Evolutionary conservation across 1,140 invertebrate genomes (phyloP).

Genomic region (Protaetia brevitarsis): DNA sequence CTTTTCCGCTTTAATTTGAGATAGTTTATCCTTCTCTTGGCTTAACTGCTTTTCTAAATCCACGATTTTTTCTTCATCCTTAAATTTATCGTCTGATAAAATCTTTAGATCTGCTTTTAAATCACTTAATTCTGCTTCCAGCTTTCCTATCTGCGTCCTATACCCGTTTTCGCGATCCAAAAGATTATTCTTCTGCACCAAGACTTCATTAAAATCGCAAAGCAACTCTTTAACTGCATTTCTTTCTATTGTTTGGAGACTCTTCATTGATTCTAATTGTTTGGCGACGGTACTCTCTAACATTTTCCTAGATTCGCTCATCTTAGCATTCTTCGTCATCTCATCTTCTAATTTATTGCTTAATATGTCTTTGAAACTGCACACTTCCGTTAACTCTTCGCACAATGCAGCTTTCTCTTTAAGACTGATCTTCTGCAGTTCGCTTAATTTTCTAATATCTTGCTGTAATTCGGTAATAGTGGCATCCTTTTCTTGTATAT

Average conservation of each 20-base stretch:
- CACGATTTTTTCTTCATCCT: not conserved
- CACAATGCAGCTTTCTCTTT: constrained; percentile 43
- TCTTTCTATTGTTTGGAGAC: constrained; percentile 36
- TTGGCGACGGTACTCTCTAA: constrained; percentile 27
- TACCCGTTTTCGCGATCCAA: constrained; percentile 19
- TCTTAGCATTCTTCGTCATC: constrained; percentile 35
- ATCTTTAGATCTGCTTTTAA: not conserved
- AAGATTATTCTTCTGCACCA: constrained; percentile 32
- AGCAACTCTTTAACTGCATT: constrained; percentile 34
- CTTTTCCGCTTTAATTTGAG: not conserved
- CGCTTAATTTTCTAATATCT: constrained; percentile 39
- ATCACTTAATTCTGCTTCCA: constrained; percentile 30
- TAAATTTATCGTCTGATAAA: not conserved
- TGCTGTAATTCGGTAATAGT: constrained; percentile 36
- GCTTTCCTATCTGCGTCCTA: constrained; percentile 22
- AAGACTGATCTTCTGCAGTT: constrained; percentile 38
- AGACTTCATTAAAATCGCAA: constrained; percentile 32
- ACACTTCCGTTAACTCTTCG: constrained; percentile 41
- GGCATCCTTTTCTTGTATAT: constrained; percentile 37
- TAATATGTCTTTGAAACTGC: constrained; percentile 39
- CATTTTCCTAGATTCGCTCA: constrained; percentile 36
- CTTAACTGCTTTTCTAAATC: not conserved
- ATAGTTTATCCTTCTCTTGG: not conserved
- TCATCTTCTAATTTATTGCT: constrained; percentile 36
- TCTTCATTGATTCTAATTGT: constrained; percentile 31